phyloP scores from a whole-genome alignment of 1,140 invertebrate genomes.

The Geopemphigus sp. region DNA sequence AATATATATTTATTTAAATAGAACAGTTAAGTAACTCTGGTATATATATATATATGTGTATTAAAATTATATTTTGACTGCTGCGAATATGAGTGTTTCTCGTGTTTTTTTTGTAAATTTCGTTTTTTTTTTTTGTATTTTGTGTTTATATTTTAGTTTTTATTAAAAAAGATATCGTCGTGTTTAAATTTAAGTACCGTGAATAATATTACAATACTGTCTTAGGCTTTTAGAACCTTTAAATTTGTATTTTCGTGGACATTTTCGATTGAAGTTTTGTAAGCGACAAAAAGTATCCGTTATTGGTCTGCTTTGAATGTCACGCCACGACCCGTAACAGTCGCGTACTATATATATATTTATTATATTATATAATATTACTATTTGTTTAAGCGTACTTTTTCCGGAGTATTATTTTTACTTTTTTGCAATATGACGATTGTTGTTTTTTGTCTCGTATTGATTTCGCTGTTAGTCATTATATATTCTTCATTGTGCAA shows the following conservation, averaged over 20 bases:
- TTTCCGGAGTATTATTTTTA: constrained; percentile 17
- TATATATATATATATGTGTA: constrained; percentile 16
- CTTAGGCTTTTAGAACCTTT: constrained; percentile 17
- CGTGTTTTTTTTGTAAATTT: constrained; percentile 42
- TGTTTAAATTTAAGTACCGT: constrained; percentile 21
- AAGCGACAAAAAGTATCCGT: not conserved
- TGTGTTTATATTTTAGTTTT: constrained; percentile 3
- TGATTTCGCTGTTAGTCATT: constrained; percentile 38
- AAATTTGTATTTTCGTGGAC: constrained; percentile 38
- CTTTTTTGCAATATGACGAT: not conserved
- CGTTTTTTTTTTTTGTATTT: constrained; percentile 38
- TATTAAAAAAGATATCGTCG: not conserved
- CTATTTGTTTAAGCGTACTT: constrained; percentile 12
- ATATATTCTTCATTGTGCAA: constrained; percentile 45
- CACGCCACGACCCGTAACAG: constrained; percentile 6
- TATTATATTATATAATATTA: constrained; percentile 27
- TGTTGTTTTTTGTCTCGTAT: constrained; percentile 33
- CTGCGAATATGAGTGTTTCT: constrained; percentile 27
- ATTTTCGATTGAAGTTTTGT: not conserved
- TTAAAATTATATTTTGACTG: constrained; percentile 42
- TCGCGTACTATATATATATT: no score
- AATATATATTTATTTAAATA: constrained; percentile 42
- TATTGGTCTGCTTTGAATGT: constrained; percentile 11
- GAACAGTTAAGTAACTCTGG: constrained; percentile 29
- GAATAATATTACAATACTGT: constrained; percentile 11